Evolutionary conservation across 2,113 vertebrate species (phyloP).

Genomic region (Brachyhypopomus occidentalis): DNA sequence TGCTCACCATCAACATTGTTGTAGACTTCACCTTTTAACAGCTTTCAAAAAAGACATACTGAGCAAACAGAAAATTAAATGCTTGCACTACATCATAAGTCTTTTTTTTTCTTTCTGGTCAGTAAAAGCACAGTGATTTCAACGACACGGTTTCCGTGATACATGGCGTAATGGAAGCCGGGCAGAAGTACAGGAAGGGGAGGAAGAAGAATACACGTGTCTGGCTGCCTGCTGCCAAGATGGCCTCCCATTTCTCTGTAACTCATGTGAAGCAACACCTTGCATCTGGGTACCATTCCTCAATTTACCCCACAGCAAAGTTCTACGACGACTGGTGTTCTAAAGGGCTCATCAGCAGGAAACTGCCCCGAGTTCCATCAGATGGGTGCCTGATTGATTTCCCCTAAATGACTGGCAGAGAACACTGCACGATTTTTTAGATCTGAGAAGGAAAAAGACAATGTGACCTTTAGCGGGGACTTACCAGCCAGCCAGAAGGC

Average conservation of each 20-base stretch:
- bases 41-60: neutral
- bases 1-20: conserved; percentile 11
- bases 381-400: conserved; percentile 20
- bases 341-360: conserved; percentile 40
- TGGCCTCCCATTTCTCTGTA: conserved; percentile 16
- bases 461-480: neutral
- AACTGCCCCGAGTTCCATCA: conserved; percentile 35
- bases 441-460: conserved; percentile 6
- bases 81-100: too few species aligned
- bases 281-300: conserved; percentile 10
- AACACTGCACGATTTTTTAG: neutral
- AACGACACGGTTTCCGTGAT: conserved; percentile 46
- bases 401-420: neutral
- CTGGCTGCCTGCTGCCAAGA: conserved; percentile 37
- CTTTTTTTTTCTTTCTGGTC: neutral
- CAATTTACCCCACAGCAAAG: conserved; percentile 51
- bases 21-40: neutral
- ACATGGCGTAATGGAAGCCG: conserved; percentile 57
- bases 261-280: conserved; percentile 28
- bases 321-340: conserved; percentile 50
- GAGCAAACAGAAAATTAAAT: too few species aligned
- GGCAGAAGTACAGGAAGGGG: conserved; percentile 39
- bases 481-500: too few species aligned
- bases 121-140: conserved; percentile 37
- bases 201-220: conserved; percentile 6